Evolutionary conservation across 2,888 invertebrate genomes (phyloP).

Genomic region (Tetrapedia diversipes): DNA sequence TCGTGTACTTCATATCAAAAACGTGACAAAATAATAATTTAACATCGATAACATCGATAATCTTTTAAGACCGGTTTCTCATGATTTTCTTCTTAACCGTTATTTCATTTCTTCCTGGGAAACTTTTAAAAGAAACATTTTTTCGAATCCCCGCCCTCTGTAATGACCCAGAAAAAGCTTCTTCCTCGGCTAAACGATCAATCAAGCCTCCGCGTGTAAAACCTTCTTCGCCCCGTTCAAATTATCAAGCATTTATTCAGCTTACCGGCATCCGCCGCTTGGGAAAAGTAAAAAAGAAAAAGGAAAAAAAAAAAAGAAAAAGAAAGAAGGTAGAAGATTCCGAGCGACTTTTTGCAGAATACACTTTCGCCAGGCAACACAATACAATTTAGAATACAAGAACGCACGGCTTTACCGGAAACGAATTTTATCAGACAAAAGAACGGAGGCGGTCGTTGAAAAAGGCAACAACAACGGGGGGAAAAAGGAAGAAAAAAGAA

Average conservation of each 20-base stretch:
- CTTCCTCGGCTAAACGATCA: constrained; percentile 7
- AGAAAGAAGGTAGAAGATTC: neutral
- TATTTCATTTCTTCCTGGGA: no score
- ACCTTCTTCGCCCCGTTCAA: neutral
- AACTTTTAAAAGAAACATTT: no score
- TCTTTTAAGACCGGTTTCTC: no score
- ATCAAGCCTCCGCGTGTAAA: constrained; percentile 11
- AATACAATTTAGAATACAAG: constrained; percentile 8
- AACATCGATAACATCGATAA: no score
- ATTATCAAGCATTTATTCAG: constrained; percentile 10
- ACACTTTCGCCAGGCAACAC: neutral
- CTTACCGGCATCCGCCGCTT: neutral
- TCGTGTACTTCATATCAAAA: no score
- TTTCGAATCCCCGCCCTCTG: neutral
- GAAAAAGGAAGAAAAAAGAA: neutral
- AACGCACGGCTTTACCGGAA: neutral
- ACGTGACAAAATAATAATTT: no score
- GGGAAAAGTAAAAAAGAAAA: neutral
- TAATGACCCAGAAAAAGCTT: constrained; percentile 1
- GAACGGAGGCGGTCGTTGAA: neutral
- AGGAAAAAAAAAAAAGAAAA: neutral
- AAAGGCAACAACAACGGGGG: neutral
- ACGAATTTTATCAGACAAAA: constrained; percentile 35
- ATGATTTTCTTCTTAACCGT: no score
- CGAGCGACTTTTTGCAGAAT: neutral